Evolutionary conservation across 2,888 invertebrate genomes (phyloP).

Genomic region (Dilophus febrilis): DNA sequence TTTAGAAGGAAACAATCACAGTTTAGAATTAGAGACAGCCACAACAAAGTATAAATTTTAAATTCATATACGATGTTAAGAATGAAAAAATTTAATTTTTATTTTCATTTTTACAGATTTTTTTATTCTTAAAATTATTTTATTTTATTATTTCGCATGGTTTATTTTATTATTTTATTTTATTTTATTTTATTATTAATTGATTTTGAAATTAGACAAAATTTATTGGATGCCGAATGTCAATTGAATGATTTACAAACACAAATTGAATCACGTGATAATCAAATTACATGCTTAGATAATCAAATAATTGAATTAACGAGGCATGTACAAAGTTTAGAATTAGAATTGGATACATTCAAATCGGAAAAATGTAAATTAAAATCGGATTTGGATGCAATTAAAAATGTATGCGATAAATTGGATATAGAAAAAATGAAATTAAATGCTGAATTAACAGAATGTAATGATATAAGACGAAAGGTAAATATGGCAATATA

Average conservation of each 20-base stretch:
- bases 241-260: slow-evolving; percentile 46
- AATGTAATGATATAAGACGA: slow-evolving; percentile 30
- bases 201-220: slow-evolving; percentile 20
- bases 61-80: background rate
- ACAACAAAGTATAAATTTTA: slow-evolving; percentile 36
- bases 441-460: slow-evolving; percentile 35
- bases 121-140: background rate
- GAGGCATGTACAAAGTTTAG: slow-evolving; percentile 40
- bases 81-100: background rate
- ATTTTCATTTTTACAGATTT: background rate
- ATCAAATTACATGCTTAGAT: slow-evolving; percentile 37
- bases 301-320: slow-evolving; percentile 35
- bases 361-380: slow-evolving; percentile 38
- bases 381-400: slow-evolving; percentile 41
- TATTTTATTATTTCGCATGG: background rate
- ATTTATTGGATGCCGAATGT: slow-evolving; percentile 35
- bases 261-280: slow-evolving; percentile 38
- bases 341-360: slow-evolving; percentile 44
- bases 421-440: slow-evolving; percentile 50
- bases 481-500: slow-evolving; percentile 21
- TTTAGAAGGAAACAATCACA: slow-evolving; percentile 62
- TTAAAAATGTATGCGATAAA: slow-evolving; percentile 41
- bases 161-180: slow-evolving; percentile 4
- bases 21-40: slow-evolving; percentile 57
- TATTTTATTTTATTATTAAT: slow-evolving; percentile 1